Conservation (phyloP, 1,140 invertebrate genomes). For the Babylonia areolata region DNA sequence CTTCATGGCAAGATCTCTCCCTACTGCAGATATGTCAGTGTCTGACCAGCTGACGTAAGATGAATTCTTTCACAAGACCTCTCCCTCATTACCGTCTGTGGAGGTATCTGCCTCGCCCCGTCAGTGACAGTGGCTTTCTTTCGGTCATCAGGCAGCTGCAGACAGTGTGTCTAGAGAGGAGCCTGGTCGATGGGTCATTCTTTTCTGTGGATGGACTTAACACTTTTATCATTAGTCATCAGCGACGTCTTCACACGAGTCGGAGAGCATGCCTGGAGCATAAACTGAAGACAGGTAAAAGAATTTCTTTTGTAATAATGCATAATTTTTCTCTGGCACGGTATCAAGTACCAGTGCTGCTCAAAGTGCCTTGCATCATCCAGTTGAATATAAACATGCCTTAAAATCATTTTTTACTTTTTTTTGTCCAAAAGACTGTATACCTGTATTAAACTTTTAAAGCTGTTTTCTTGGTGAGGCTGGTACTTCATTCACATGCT, state of each 20-base stretch:
- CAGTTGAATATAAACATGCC: too few relatives aligned
- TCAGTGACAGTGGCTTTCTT: not conserved
- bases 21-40: not conserved
- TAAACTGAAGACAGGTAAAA: conserved; percentile 12
- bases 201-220: not conserved
- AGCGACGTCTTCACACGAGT: not conserved
- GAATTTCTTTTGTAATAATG: too few relatives aligned
- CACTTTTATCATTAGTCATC: not conserved
- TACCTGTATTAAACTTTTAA: too few relatives aligned
- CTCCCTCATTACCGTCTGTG: not conserved
- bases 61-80: not conserved
- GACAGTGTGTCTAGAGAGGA: not conserved
- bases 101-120: not conserved
- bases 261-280: not conserved
- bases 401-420: too few relatives aligned
- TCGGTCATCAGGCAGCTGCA: not conserved
- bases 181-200: not conserved
- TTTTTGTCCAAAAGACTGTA: too few relatives aligned
- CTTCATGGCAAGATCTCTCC: not conserved
- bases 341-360: too few relatives aligned
- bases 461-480: too few relatives aligned
- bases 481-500: too few relatives aligned
- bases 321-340: too few relatives aligned
- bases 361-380: too few relatives aligned
- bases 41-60: not conserved